phyloP scores from a whole-genome alignment of 2,113 vertebrate species.

The Pelecanoides urinatrix region DNA sequence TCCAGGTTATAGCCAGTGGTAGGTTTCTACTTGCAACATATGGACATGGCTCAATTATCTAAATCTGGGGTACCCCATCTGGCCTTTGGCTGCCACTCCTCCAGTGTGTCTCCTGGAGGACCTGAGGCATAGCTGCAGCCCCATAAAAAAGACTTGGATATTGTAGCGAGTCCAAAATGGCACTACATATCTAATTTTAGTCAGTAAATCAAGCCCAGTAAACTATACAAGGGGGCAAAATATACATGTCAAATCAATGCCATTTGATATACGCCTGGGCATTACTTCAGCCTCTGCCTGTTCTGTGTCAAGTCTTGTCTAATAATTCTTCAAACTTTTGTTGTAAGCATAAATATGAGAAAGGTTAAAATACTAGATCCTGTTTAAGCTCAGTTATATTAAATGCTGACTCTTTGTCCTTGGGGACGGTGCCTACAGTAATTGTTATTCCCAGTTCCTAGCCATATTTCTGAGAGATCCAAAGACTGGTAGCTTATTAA shows the following conservation, averaged over 20 bases:
- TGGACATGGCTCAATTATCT: background rate
- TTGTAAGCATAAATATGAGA: background rate
- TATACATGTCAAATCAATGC: fast-evolving
- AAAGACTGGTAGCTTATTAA: background rate
- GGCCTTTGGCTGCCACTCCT: background rate
- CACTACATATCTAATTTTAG: background rate
- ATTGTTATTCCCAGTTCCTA: background rate
- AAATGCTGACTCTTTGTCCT: background rate
- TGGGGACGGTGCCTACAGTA: background rate
- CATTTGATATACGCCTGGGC: background rate
- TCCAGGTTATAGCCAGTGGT: background rate
- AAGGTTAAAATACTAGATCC: background rate
- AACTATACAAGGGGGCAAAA: background rate
- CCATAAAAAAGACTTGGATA: background rate
- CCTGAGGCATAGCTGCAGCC: background rate
- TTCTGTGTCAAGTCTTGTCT: background rate
- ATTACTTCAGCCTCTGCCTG: background rate
- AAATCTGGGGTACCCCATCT: background rate
- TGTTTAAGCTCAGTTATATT: background rate
- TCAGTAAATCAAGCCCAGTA: background rate
- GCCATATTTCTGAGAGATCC: background rate
- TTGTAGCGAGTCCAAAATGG: background rate
- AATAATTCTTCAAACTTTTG: background rate
- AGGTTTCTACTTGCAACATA: background rate
- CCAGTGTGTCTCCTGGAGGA: background rate